Conservation (phyloP, 2,888 invertebrate genomes). For the Synergus gifuensis region DNA sequence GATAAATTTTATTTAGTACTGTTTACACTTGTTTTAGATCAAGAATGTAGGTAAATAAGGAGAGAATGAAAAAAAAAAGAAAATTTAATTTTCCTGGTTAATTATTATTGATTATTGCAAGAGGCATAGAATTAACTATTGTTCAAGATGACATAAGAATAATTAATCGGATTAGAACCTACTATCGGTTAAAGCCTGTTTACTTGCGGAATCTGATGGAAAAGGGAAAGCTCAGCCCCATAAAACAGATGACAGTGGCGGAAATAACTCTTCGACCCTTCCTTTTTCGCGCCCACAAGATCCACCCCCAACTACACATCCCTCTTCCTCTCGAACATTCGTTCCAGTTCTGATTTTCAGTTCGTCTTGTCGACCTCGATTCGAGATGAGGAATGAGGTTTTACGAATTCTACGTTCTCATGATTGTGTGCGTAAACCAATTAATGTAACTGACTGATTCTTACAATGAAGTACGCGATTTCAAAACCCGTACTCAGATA, state of each 20-base stretch:
- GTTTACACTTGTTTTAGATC: no score
- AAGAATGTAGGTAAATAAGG: no score
- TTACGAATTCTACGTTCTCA: conserved; percentile 16
- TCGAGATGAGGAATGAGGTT: conserved; percentile 27
- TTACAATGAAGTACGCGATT: neutral
- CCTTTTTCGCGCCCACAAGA: conserved; percentile 26
- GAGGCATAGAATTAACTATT: no score
- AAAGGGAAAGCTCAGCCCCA: neutral
- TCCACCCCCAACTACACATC: conserved; percentile 11
- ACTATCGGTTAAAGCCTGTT: neutral
- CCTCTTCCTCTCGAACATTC: conserved; percentile 27
- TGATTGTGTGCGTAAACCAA: neutral
- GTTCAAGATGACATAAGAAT: no score
- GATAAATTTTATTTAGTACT: no score
- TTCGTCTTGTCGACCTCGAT: conserved; percentile 34
- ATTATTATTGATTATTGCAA: neutral
- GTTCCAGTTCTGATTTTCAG: conserved; percentile 40
- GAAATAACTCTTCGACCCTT: conserved; percentile 28
- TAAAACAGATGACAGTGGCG: conserved; percentile 25
- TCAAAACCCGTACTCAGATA: neutral
- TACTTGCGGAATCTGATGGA: neutral
- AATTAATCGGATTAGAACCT: neutral
- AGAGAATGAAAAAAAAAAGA: no score
- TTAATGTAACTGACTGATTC: neutral
- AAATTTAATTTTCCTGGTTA: neutral